Evolutionary conservation across 2,113 vertebrate genomes (phyloP), one percentile per base, ranked within the genome.

Genomic region (Scomber scombrus): DNA sequence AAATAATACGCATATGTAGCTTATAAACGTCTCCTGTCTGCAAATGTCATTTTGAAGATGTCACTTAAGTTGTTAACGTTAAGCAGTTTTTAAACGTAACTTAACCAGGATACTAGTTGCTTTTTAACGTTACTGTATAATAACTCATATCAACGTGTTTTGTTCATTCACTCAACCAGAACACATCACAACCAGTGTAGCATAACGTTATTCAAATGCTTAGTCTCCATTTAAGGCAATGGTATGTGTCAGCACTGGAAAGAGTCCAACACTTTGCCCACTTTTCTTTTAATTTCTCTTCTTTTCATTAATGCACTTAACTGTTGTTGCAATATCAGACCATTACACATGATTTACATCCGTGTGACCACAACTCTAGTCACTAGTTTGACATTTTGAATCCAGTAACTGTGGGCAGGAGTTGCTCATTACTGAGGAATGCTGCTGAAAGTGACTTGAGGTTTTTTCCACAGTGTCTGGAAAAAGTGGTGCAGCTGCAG

Each of bases 391-490:
- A 55, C 65, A 40, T 60, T 91, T 89, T 68, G 74, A 77, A 75
- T 57, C 23, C 45, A 34, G 67, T 47, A 72, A 18, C 31, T 4
- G 15, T 47, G 16, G 61, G 67, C 72, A 77, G 81, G 88, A 88
- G 89, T 85, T 85, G 70, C 84, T 90, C 82, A 93, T 89, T 67
- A 77, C 82, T 82, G 21, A 76, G 82, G 87, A 88, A 88, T 92
- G 92, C 87, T 82, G 67, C 26, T 70, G 80, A 91, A 88, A 72
- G 81, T 84, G 84, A 80, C 78, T 26, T 75, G 61, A 88, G 14
- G 77, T 91, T 94, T 93, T 89, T 93, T 88, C 90, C 85, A 78
- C 78, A 34, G 34, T 49, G 67, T 67, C 67, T 64, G 26, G 58
- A 71, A 65, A 34, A 67, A n/a, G 16, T 49, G 23, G n/a, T 51